Conservation (phyloP, 2,113 vertebrate genomes). For the Solea senegalensis region DNA sequence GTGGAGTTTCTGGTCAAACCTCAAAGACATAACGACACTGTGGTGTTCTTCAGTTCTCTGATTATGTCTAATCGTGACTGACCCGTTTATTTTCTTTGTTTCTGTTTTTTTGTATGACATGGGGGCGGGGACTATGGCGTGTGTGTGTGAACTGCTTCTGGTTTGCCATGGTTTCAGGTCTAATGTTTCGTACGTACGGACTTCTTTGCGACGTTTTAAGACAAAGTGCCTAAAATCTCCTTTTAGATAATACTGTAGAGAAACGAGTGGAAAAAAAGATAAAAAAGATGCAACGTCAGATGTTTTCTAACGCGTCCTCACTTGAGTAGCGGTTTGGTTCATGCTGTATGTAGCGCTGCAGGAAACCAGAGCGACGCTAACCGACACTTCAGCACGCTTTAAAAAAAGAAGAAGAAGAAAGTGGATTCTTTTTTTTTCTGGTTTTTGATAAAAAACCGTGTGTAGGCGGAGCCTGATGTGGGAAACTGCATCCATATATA, state of each 20-base stretch:
- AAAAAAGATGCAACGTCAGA: slow-evolving; percentile 79
- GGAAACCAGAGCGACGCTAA: slow-evolving; percentile 55
- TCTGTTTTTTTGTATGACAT: slow-evolving; percentile 84
- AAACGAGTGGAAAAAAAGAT: not conserved
- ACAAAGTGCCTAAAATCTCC: slow-evolving; percentile 93
- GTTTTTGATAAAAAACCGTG: slow-evolving; percentile 58
- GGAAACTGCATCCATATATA: slow-evolving; percentile 62
- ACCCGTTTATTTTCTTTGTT: slow-evolving; percentile 82
- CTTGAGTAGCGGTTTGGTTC: slow-evolving; percentile 53
- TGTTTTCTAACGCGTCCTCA: slow-evolving; percentile 75
- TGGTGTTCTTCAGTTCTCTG: slow-evolving; percentile 54
- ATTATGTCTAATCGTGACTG: slow-evolving; percentile 50
- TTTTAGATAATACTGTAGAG: slow-evolving; percentile 85
- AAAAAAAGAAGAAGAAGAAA: slow-evolving; percentile 34
- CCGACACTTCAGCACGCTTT: slow-evolving; percentile 32
- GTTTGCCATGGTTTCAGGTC: slow-evolving; percentile 86
- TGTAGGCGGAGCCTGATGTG: slow-evolving; percentile 34
- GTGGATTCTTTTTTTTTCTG: slow-evolving; percentile 36
- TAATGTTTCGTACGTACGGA: slow-evolving; percentile 82
- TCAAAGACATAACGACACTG: slow-evolving; percentile 36
- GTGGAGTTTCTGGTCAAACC: too few species aligned
- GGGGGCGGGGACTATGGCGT: slow-evolving; percentile 32
- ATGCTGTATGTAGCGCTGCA: slow-evolving; percentile 60
- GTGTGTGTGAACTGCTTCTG: slow-evolving; percentile 59
- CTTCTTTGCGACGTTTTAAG: slow-evolving; percentile 85